Conservation (phyloP, 2,888 invertebrate species). For the Dorcus parallelipipedus region DNA sequence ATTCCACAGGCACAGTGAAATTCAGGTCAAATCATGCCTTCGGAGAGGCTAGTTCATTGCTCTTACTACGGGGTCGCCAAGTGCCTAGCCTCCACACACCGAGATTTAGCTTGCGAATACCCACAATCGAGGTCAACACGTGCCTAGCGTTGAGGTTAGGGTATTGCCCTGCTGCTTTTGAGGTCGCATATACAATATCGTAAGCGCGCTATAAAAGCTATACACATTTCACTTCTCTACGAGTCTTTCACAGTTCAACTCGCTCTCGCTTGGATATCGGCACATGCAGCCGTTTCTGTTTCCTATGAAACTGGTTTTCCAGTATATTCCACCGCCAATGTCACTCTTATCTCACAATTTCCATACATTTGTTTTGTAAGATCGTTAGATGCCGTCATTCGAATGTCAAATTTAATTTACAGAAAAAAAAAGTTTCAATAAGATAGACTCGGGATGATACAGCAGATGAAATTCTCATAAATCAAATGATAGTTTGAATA, state of each 20-base stretch:
- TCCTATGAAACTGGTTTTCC: constrained; percentile 14
- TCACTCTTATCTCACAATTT: constrained; percentile 22
- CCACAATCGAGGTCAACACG: constrained; percentile 26
- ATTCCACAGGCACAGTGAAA: constrained; percentile 8
- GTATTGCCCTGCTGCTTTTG: constrained; percentile 49
- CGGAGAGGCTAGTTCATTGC: constrained; percentile 26
- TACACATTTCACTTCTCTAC: constrained; percentile 19
- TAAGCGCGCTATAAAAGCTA: constrained; percentile 9
- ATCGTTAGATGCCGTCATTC: no score
- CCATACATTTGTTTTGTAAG: constrained; percentile 3
- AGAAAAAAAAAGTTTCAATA: no score
- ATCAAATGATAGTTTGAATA: no score
- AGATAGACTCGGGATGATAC: no score
- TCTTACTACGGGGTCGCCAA: constrained; percentile 22
- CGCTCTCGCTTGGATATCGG: constrained; percentile 19
- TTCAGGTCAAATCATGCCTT: constrained; percentile 22
- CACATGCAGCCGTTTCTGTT: constrained; percentile 7
- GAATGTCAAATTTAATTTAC: no score
- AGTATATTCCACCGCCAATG: constrained; percentile 20
- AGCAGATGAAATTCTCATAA: no score
- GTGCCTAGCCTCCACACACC: constrained; percentile 16
- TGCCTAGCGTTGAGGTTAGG: constrained; percentile 38
- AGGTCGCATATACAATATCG: constrained; percentile 44
- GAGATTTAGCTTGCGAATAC: constrained; percentile 21
- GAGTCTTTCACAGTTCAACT: constrained; percentile 21